Conservation (phyloP, 2,113 vertebrate species). For the Hypanus sabinus region DNA sequence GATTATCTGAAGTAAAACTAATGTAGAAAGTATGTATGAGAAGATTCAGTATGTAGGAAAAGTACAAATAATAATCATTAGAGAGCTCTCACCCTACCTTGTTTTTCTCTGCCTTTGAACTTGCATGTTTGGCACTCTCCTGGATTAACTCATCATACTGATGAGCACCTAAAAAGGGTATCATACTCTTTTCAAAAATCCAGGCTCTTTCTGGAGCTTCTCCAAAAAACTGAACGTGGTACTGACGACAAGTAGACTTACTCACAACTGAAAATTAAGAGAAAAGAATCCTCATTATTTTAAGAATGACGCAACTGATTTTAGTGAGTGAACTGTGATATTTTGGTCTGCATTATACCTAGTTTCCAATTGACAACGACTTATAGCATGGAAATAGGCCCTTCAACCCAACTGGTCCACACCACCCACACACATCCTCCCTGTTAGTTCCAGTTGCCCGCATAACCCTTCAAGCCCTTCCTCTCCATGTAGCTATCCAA, state of each 20-base stretch:
- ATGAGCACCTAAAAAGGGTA: slow-evolving; percentile 74
- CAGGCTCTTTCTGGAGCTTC: slow-evolving; percentile 86
- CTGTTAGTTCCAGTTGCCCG: too few relatives aligned
- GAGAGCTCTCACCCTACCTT: slow-evolving; percentile 61
- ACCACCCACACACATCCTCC: too few relatives aligned
- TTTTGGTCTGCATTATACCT: neutral
- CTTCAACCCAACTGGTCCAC: too few relatives aligned
- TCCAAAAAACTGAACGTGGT: slow-evolving; percentile 94
- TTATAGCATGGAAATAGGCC: neutral
- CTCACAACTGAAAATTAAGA: slow-evolving; percentile 55
- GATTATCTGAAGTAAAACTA: neutral
- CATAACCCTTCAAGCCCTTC: too few relatives aligned
- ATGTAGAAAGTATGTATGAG: neutral
- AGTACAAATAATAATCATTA: neutral
- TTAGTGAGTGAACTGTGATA: neutral
- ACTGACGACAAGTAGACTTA: slow-evolving; percentile 67
- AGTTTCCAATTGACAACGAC: neutral
- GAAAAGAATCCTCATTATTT: slow-evolving; percentile 22
- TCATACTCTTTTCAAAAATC: slow-evolving; percentile 89
- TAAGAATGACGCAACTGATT: neutral
- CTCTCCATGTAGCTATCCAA: too few relatives aligned
- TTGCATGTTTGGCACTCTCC: slow-evolving; percentile 68
- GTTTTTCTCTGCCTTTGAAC: slow-evolving; percentile 63
- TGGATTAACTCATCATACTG: slow-evolving; percentile 78
- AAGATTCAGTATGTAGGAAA: neutral